Percentiles rank a stretch among this genome's conserved stretches.
These are phyloP conservation scores for Diuraphis noxia DNA, from an alignment of 1,140 invertebrate species.

Conservation along the genomic window DNA sequence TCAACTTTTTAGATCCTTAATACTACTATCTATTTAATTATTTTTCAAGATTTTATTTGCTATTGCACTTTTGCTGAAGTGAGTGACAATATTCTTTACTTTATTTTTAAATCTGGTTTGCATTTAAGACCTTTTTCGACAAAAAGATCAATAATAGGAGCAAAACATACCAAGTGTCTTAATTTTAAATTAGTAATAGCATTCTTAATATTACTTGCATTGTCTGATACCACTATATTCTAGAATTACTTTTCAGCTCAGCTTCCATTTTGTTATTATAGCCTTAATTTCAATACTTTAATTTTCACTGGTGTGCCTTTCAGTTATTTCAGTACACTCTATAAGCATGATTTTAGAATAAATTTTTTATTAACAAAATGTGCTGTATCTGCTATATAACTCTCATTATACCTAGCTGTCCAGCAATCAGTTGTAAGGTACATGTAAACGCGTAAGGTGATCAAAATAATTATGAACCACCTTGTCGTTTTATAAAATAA, in stretches of 20 bases:
- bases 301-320: conserved; percentile 1
- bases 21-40: neutral
- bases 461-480: no score
- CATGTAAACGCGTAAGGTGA: no score
- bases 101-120: neutral
- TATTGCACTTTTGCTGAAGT: neutral
- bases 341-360: neutral
- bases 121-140: neutral
- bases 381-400: neutral
- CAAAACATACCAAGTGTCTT: neutral
- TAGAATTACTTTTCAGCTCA: neutral
- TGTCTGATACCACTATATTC: neutral
- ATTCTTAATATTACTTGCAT: conserved; percentile 16
- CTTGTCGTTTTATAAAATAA: no score
- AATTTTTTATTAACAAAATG: neutral
- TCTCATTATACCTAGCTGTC: neutral
- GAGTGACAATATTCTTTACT: neutral
- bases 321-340: neutral
- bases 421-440: neutral
- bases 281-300: neutral
- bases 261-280: neutral
- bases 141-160: neutral
- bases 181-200: neutral
- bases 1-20: neutral
- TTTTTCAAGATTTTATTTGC: neutral